These are phyloP conservation scores for Poecilia gillii DNA, from an alignment of 2,797 vertebrate genomes.

Conservation along the genomic window DNA sequence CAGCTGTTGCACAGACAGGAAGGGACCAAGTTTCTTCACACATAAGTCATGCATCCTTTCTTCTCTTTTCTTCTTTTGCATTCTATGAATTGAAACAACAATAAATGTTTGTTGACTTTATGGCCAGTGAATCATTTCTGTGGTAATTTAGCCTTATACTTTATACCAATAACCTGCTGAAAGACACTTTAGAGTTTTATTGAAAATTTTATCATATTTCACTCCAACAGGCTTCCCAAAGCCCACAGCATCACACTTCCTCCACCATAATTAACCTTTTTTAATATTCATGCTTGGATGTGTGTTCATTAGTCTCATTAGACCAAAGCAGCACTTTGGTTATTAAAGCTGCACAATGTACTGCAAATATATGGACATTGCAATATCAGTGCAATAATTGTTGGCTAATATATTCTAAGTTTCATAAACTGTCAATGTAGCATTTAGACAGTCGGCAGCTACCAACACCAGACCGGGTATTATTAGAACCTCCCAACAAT, in stretches of 20 bases:
- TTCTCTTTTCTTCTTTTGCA: no score
- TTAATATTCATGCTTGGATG: neutral
- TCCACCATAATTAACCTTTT: neutral
- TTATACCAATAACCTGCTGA: neutral
- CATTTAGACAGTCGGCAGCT: no score
- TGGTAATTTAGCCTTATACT: neutral
- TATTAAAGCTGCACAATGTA: no score
- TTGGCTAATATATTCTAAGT: no score
- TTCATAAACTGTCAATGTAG: no score
- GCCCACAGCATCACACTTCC: neutral
- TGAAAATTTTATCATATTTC: neutral
- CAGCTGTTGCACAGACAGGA: neutral
- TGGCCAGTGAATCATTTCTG: neutral
- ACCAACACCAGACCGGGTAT: no score
- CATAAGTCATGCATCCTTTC: no score
- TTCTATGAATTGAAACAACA: neutral
- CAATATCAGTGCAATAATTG: no score
- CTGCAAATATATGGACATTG: no score
- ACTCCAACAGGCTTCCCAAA: neutral
- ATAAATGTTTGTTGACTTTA: neutral
- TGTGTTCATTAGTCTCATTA: neutral
- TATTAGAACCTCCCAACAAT: no score
- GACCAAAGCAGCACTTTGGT: neutral
- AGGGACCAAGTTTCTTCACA: neutral
- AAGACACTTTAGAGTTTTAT: neutral